Base-by-base conservation (phyloP, 2,797 vertebrate species). In the Denticeps clupeoides region DNA sequence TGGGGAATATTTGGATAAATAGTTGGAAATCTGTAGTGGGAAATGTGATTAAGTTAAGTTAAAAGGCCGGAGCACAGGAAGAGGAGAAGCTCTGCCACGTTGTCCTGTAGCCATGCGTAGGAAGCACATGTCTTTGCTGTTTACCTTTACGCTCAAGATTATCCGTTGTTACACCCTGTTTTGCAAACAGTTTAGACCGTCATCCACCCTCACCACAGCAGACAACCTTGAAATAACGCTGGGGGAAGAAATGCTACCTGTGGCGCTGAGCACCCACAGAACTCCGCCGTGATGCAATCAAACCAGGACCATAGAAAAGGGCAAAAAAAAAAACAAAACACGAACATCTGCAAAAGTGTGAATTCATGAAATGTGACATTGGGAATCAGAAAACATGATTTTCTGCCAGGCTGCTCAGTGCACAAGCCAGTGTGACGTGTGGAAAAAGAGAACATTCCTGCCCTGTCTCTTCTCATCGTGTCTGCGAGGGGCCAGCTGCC, bases 391-490 rank as follows among this genome's bases (percentile, higher is more conserved):
- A 75, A 74, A 79, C 68, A 79, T 72, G 73, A 73, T 68, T 79
- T 72, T 82, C 71, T 73, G 66, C 68, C 74, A 73, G 59, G 47
- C 32, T 59, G 57, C 65, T 64, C 63, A 65, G 63, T 70, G 64
- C 45, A 58, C 60, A 71, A 75, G 67, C 75, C 72, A 61, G 68
- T 71, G 68, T 80, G 81, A 82, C 69, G 65, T 72, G 56, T 77
- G 71, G 70, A 78, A 80, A 82, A 86, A 87, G 79, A 85, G 81
- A 85, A 80, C 81, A 84, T 82, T 83, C 74, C 78, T 73, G 61
- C 53, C 68, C 54, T 74, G 74, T 84, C 79, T 87, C 73, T 77
- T 78, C 73, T 67, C 68, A 79, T 85, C 65, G 76, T 69, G 77
- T 82, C 78, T 65, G 63, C 67, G 60, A 33, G 56, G 65, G 71